Evolutionary conservation across 2,797 vertebrate genomes (phyloP).

Genomic region (Danio albolineatus): DNA sequence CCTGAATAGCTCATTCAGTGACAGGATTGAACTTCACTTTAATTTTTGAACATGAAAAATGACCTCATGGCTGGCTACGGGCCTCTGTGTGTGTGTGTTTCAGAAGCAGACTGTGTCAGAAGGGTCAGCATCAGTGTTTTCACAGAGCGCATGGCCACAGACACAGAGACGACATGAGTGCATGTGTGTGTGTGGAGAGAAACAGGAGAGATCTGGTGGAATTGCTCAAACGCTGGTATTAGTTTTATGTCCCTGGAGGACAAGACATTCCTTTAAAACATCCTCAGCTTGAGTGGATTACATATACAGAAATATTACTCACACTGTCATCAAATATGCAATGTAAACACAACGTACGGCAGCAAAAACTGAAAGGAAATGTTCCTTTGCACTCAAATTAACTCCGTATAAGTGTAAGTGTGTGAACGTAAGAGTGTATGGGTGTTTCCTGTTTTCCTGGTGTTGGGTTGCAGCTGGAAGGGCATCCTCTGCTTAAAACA

Average conservation of each 20-base stretch:
- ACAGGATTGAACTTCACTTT: too few species aligned
- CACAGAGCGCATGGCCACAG: conserved; percentile 3
- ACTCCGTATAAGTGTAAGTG: too few species aligned
- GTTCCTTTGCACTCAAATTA: conserved; percentile 17
- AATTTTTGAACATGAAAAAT: too few species aligned
- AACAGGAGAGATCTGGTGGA: conserved; percentile 25
- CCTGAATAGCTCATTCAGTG: too few species aligned
- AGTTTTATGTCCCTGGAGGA: conserved; percentile 60
- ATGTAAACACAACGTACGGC: background rate
- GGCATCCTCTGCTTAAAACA: too few species aligned
- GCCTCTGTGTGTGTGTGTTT: conserved; percentile 22
- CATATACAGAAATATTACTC: conserved; percentile 74
- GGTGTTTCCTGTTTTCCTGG: too few species aligned
- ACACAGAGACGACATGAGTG: conserved; percentile 5
- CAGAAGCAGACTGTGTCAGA: conserved; percentile 53
- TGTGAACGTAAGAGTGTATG: too few species aligned
- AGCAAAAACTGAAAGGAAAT: background rate
- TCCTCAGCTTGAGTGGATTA: conserved; percentile 72
- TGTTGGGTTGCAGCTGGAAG: too few species aligned
- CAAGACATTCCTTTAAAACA: conserved; percentile 74
- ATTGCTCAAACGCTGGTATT: conserved; percentile 67
- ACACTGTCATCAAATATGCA: conserved; percentile 23
- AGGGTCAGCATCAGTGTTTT: conserved; percentile 47
- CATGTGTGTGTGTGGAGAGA: background rate
- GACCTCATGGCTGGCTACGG: background rate